Evolutionary conservation across 2,113 vertebrate genomes (phyloP), one percentile per base, ranked within the genome.

Genomic region (Neomonachus schauinslandi): DNA sequence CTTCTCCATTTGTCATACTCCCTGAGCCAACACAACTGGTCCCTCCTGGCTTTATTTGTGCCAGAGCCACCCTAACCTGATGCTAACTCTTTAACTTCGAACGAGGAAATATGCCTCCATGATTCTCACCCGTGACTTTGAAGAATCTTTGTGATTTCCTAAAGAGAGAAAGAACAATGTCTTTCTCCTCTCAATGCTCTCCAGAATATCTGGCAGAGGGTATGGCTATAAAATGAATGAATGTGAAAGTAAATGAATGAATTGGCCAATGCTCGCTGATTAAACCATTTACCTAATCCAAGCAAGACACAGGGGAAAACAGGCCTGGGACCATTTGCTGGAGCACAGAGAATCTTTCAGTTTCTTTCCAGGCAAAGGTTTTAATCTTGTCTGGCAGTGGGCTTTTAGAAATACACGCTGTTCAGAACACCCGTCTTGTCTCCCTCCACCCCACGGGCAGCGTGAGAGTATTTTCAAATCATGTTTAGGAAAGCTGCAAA

Each of bases 301-400:
- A 82, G 71, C n/a, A 63, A 87, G 86, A 79, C 36, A 59, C 49
- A 8, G 67, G 51, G 26, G n/a, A 4, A 93, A 67, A 14, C 4
- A 55, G 67, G 51, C 88, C 84, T 2, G 71, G 31, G 53, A 13
- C 9, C 51, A 69, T 55, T 92, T 57, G 55, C 53, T n/a, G 55
- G 84, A 72, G 53, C n/a, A 33, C 91, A 59, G 18, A 90, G 42
- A 61, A 46, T 19, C 81, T 74, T 69, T 84, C 10, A 6, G 2
- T 51, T 67, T 74, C 46, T 63, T 97, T 92, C 74, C 51, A 90
- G 57, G 86, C 89, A 72, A 81, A 93, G 46, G 63, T 71, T 89
- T 94, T 85, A 65, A 93, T n/a, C 76, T 72, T 24, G n/a, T 26
- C 92, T 85, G 87, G 46, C 79, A 93, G 67, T 22, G n/a, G 74